Evolutionary conservation across 2,113 vertebrate species (phyloP).

Genomic region (Merops nubicus): DNA sequence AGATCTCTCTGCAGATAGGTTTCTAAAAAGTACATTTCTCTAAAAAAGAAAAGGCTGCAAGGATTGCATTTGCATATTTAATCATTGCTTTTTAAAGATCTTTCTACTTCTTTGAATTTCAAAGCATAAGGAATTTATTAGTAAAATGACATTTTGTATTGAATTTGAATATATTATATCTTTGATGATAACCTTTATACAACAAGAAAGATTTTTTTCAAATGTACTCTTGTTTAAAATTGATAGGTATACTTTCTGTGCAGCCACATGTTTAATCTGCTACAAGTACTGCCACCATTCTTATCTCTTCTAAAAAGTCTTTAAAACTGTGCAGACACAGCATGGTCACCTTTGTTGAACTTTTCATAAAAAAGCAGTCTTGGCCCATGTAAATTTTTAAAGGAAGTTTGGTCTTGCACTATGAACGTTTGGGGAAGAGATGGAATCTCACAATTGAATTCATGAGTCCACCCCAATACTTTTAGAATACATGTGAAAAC

Average conservation of each 20-base stretch:
- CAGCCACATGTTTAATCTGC: constrained; percentile 63
- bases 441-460: neutral
- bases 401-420: neutral
- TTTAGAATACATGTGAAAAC: neutral
- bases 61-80: constrained; percentile 64
- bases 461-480: neutral
- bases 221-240: constrained; percentile 62
- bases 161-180: constrained; percentile 65
- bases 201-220: constrained; percentile 48
- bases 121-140: constrained; percentile 61
- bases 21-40: constrained; percentile 34
- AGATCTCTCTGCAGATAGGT: neutral
- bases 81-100: constrained; percentile 58
- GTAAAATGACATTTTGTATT: constrained; percentile 60
- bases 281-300: constrained; percentile 43
- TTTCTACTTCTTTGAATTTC: constrained; percentile 59
- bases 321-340: neutral
- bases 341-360: neutral
- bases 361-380: neutral
- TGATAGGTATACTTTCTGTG: constrained; percentile 63
- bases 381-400: neutral
- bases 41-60: constrained; percentile 4
- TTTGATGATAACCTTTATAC: constrained; percentile 62
- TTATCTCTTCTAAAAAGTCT: constrained; percentile 34
- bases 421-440: neutral